Evolutionary conservation across 2,888 invertebrate species (phyloP), one percentile per base, ranked within the genome.

Genomic region (Troides aeacus): DNA sequence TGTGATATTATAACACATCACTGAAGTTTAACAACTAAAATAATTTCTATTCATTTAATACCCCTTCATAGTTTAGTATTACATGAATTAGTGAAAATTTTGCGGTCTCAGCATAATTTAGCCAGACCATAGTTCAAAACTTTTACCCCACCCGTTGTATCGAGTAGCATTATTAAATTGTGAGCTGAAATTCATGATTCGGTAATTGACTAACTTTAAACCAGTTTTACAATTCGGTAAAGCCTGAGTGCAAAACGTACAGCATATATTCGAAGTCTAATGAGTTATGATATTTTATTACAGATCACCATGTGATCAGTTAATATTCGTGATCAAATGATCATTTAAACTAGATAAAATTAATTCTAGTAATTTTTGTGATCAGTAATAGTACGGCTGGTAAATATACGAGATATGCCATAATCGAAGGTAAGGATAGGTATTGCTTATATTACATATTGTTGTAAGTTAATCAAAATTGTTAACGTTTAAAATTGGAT

Each of bases 111-210:
- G 36, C 60, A 39, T 61, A 39, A 61, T 39, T n/a, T 36, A 61
- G 24, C 60, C 60, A n/a, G 36, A n/a, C 12, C 15, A 62, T 62
- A 46, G 46, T 62, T 46, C 46, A 21, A 62, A 62, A 62, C 62
- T 62, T 62, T 62, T 42, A 5, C 4, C 46, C 17, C 39, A 15
- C 7, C 21, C 46, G 39, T 18, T 62, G 46, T 62, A 62, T 46
- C 62, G 46, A 46, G 62, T 4, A 15, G 6, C 62, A 24, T 61
- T 62, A 62, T 62, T 62, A 39, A 57, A 57, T 21, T 57, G 8
- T 57, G 57, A 57, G 5, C n/a, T 56, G 30, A 56, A 56, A 64
- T 36, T 56, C 39, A 64, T 64, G 56, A 64, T 39, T 56, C 30
- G 1, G 30, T 64, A 56, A 64, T 56, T 56, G 56, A 56, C 18